A percentile compares a stretch with the other conserved stretches of the same genome.
Evolutionary conservation across 1,140 invertebrate genomes (phyloP).

Genomic region (Coptotermes formosanus): DNA sequence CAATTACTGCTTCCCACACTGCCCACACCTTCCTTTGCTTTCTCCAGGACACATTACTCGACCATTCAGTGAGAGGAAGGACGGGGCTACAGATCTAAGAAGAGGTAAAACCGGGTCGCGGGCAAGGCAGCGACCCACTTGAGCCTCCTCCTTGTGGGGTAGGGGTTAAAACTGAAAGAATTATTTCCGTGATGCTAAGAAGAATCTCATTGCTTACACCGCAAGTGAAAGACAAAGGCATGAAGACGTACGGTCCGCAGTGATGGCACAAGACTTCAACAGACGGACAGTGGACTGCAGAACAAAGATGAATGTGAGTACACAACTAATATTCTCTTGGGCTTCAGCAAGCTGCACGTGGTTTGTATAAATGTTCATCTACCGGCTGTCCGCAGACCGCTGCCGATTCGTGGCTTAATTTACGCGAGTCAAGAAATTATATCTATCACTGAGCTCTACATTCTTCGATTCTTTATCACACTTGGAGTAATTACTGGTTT

Average conservation of each 20-base stretch:
- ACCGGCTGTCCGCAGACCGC: too few species aligned
- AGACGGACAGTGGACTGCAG: too few species aligned
- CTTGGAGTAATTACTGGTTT: too few species aligned
- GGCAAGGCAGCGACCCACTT: background rate
- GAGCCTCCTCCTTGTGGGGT: background rate
- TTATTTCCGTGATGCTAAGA: background rate
- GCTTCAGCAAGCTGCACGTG: too few species aligned
- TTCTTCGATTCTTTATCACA: too few species aligned
- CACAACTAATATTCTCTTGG: too few species aligned
- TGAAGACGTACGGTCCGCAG: background rate
- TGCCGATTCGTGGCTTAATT: too few species aligned
- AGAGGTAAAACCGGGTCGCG: background rate
- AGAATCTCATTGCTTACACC: background rate
- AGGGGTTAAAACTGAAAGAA: background rate
- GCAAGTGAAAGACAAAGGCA: background rate
- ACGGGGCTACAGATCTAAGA: background rate
- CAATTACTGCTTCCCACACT: background rate
- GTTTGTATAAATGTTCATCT: too few species aligned
- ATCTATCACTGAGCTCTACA: too few species aligned
- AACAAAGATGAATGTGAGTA: too few species aligned
- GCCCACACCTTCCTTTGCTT: background rate
- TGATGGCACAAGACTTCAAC: too few species aligned
- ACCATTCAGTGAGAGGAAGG: background rate
- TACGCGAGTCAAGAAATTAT: too few species aligned
- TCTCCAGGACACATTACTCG: background rate